Evolutionary conservation across 2,888 invertebrate species (phyloP), one percentile per base, ranked within the genome.

Genomic region (Aspidapion aeneum): DNA sequence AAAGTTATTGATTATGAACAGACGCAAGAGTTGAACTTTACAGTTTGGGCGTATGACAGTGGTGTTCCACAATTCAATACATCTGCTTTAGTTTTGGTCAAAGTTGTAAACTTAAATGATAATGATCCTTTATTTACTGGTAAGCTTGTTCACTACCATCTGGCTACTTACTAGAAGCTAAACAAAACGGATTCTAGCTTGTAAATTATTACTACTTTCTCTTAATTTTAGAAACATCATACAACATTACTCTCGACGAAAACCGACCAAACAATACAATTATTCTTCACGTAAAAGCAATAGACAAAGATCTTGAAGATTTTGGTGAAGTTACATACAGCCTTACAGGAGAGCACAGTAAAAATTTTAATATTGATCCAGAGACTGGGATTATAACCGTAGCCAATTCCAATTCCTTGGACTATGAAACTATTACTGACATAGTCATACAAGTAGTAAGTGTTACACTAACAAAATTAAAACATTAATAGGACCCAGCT

Each of bases 1-100:
- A 85, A 89, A 69, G 84, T 89, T 16, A 87, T 97, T 58, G 96
- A 97, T 80, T 96, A 89, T 78, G 97, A 97, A 77, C 82, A 85
- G 70, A 82, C 89, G 0, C 90, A 90, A 70, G 83, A 84, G 54
- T 82, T 94, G 1, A 89, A 90, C 75, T 93, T 96, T 75, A 89
- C 88, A 0, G 88, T 67, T 7, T 65, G 60, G 1, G 96, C 93
- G 0, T 90, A 86, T 70, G 97, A 97, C 79, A 90, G 90, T 0
- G 96, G 96, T 1, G 87, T 92, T 0, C 96, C 96, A 0, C 90
- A 90, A 72, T 81, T 93, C 56, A 90, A 92, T 1, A 85, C 93
- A 0, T 84, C 89, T 0, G 94, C 95, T 0, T 84, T 87, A 3
- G 87, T 97, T 0, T 83, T 84, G 3, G 91, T 96, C 0, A 86